phyloP scores from a whole-genome alignment of 2,113 vertebrate genomes.

The Hyaena hyaena region DNA sequence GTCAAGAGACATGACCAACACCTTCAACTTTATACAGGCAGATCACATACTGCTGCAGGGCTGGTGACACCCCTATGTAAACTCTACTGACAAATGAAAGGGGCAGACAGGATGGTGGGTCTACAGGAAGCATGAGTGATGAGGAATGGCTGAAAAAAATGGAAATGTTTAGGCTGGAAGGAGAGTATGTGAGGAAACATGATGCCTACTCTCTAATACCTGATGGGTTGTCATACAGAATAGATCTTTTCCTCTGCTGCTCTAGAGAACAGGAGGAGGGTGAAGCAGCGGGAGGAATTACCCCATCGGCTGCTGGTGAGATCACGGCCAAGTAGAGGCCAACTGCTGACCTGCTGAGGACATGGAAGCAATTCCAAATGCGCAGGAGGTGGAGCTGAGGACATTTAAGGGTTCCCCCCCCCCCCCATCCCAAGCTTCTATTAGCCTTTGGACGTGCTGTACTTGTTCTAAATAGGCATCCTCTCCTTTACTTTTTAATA shows the following conservation, averaged over 20 bases:
- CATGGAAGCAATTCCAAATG: background rate
- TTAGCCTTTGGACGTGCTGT: background rate
- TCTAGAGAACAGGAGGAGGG: background rate
- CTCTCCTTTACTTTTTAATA: conserved; percentile 60
- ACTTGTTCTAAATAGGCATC: conserved; percentile 66
- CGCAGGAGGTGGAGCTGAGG: background rate
- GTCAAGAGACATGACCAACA: background rate
- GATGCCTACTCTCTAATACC: background rate
- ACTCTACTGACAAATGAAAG: background rate
- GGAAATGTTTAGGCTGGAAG: background rate
- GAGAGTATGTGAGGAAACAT: background rate
- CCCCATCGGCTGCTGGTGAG: background rate
- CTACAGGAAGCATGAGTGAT: background rate
- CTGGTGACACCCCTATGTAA: background rate
- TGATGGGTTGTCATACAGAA: background rate
- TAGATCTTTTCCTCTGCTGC: background rate
- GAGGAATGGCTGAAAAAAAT: background rate
- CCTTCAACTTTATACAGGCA: background rate
- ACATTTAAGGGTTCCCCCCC: background rate
- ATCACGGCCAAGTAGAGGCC: background rate
- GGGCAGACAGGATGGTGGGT: background rate
- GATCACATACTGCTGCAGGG: background rate
- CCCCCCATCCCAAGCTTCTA: background rate
- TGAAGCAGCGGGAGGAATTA: background rate
- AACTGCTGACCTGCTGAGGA: background rate